phyloP scores from a whole-genome alignment of 1,140 invertebrate species.

The Papilio aristodemus region DNA sequence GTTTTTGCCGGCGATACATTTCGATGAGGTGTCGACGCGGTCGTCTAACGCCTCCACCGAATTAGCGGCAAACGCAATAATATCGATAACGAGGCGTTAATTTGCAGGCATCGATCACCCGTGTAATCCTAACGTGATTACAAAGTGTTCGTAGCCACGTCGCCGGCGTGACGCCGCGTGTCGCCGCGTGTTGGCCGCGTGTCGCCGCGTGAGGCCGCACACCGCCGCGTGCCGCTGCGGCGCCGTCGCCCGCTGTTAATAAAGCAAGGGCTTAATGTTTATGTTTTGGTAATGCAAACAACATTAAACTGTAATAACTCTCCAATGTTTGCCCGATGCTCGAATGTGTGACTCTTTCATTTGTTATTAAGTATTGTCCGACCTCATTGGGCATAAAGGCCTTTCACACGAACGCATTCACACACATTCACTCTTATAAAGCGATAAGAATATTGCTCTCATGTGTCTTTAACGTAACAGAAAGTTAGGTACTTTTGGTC shows the following conservation, averaged over 20 bases:
- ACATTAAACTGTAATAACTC: conserved; percentile 35
- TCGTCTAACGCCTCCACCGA: background rate
- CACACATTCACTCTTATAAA: background rate
- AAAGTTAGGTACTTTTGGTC: too few relatives aligned
- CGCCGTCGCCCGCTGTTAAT: conserved; percentile 42
- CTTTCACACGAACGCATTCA: background rate
- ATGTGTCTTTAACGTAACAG: too few relatives aligned
- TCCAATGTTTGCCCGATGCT: conserved; percentile 15
- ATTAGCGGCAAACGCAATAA: conserved; percentile 4
- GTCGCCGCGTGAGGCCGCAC: conserved; percentile 40
- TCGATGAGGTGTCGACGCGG: background rate
- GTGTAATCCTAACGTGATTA: conserved; percentile 55
- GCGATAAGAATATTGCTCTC: too few relatives aligned
- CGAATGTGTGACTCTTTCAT: background rate
- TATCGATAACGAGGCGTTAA: conserved; percentile 51
- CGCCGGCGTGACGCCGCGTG: conserved; percentile 40
- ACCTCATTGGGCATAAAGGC: background rate
- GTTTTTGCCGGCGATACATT: background rate
- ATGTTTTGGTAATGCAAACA: conserved; percentile 46
- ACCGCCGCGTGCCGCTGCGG: conserved; percentile 24
- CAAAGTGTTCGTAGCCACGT: conserved; percentile 47
- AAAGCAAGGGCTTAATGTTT: conserved; percentile 43
- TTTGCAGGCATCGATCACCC: conserved; percentile 56
- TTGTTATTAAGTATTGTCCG: background rate
- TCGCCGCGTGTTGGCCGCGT: conserved; percentile 42